phyloP scores from a whole-genome alignment of 2,797 vertebrate species.

The Sebastes itinus region DNA sequence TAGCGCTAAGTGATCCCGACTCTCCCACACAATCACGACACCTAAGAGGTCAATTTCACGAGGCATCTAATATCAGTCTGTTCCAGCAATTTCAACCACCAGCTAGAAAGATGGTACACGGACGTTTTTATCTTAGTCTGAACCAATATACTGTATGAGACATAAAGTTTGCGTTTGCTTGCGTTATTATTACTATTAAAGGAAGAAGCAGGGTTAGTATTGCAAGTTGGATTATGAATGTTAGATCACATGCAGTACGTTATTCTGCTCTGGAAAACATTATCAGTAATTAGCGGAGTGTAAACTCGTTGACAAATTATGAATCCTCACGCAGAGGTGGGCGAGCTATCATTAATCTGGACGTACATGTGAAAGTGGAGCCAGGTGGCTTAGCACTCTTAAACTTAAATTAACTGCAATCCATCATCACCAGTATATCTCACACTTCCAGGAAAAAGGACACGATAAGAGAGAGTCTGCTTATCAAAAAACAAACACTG shows the following conservation, averaged over 20 bases:
- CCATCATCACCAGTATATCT: slow-evolving; percentile 59
- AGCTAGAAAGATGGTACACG: neutral
- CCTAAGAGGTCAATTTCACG: slow-evolving; percentile 61
- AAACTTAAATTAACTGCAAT: slow-evolving; percentile 65
- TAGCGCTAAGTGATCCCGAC: slow-evolving; percentile 74
- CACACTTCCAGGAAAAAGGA: slow-evolving; percentile 63
- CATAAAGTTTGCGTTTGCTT: slow-evolving; percentile 11
- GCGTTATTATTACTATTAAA: neutral
- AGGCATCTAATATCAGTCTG: slow-evolving; percentile 27
- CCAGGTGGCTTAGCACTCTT: slow-evolving; percentile 49
- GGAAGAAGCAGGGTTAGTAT: neutral
- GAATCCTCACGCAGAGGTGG: slow-evolving; percentile 55
- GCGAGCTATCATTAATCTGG: slow-evolving; percentile 64
- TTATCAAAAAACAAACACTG: slow-evolving; percentile 79
- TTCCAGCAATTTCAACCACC: slow-evolving; percentile 20
- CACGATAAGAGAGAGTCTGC: slow-evolving; percentile 66
- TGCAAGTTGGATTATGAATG: neutral
- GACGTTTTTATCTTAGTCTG: neutral
- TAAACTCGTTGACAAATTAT: slow-evolving; percentile 69
- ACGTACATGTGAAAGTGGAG: slow-evolving; percentile 53
- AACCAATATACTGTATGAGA: neutral
- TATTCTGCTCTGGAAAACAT: slow-evolving; percentile 51
- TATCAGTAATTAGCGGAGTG: slow-evolving; percentile 56
- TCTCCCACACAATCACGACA: slow-evolving; percentile 73
- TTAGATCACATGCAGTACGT: slow-evolving; percentile 23